Evolutionary conservation across 2,113 vertebrate genomes (phyloP), one percentile per base, ranked within the genome.

Genomic region (Charadrius vociferus): DNA sequence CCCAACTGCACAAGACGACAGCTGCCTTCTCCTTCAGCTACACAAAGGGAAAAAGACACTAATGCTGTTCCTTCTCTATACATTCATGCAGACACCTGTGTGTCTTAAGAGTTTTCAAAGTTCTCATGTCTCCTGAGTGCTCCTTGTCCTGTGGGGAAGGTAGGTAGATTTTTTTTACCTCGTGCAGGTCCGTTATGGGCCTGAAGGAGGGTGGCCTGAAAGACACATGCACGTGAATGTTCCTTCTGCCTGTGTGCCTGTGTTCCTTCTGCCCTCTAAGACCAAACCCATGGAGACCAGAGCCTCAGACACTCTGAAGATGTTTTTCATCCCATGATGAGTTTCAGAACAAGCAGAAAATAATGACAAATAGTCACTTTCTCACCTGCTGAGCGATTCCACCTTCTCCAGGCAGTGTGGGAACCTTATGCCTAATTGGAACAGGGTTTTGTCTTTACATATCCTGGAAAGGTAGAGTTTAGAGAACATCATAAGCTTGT

Each of bases 301-400:
- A 97, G 75, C 45, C 32, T 81, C n/a, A 59, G 37, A 79, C 9
- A 20, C 41, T 19, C 53, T 70, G 36, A 63, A 45, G 10, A 3
- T 52, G 41, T 45, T 86, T 78, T 77, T 58, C 10, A 85, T 72
- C 24, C 15, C 39, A n/a, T 5, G 10, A 15, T 20, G 50, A 88
- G 39, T 52, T 67, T 81, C 58, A 61, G 36, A 82, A 56, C 53
- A 80, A 90, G 39, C 27, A 75, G 56, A 43, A 74, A 74, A 82
- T 50, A 45, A 37, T 14, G 37, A 55, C 9, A 90, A 72, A 74
- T 3, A 27, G 18, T 6, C 3, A 3, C 22, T 53, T 72, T 94
- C 97, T 93, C 65, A 98, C 98, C 98, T 98, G 93, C 70, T 3
- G 1, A 86, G 22, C 5, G 90, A 81, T 37, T 97, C 96, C 24